phyloP scores from a whole-genome alignment of 1,140 invertebrate genomes.

The Aphaenogaster floridana region DNA sequence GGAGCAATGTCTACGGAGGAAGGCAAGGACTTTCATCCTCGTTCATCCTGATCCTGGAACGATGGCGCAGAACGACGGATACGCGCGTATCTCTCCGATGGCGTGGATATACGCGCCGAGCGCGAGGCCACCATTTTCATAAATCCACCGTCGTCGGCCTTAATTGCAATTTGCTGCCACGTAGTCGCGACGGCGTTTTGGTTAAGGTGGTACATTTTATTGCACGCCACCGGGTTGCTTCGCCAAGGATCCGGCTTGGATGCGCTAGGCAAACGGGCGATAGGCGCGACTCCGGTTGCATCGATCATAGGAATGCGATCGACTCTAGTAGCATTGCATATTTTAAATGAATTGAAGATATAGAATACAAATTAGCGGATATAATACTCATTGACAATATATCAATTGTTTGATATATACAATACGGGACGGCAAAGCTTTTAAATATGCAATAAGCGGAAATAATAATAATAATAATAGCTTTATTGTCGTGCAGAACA shows the following conservation, averaged over 20 bases:
- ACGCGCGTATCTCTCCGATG: conserved; percentile 40
- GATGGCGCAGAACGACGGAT: conserved; percentile 26
- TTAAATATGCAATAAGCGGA: background rate
- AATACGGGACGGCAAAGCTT: background rate
- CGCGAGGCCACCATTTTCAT: conserved; percentile 71
- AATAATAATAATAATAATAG: background rate
- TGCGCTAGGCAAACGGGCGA: conserved; percentile 17
- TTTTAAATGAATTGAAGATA: background rate
- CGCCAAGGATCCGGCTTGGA: conserved; percentile 18
- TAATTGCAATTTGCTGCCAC: conserved; percentile 78
- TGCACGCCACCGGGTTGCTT: conserved; percentile 26
- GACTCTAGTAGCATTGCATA: background rate
- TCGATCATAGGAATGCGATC: conserved; percentile 7
- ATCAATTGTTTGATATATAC: background rate
- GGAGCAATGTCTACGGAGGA: background rate
- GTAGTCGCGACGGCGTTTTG: conserved; percentile 60
- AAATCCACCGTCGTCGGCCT: conserved; percentile 77
- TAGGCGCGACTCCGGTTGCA: background rate
- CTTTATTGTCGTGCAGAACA: too few species aligned
- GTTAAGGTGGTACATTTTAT: conserved; percentile 72
- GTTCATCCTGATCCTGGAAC: conserved; percentile 56
- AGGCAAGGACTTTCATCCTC: conserved; percentile 45
- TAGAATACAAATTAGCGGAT: background rate
- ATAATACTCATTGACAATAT: too few species aligned
- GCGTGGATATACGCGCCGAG: conserved; percentile 32